These are phyloP conservation scores for Notamacropus eugenii DNA, from an alignment of 2,797 vertebrate genomes.

Conservation along the genomic window DNA sequence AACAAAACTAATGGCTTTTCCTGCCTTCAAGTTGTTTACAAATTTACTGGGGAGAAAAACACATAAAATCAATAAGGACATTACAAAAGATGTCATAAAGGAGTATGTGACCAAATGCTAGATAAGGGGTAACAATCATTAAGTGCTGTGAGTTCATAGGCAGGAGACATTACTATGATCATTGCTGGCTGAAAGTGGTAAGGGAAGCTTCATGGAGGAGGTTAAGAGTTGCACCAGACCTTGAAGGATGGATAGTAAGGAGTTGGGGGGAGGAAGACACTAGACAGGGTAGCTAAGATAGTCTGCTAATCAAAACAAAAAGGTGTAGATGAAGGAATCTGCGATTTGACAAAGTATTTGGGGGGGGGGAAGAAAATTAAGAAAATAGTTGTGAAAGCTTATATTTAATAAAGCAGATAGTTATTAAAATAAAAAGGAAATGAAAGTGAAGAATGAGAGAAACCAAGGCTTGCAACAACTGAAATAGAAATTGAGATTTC, in stretches of 20 bases:
- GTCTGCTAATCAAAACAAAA: conserved; percentile 31
- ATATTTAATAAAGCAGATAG: background rate
- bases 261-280: background rate
- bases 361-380: background rate
- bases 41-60: background rate
- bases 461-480: background rate
- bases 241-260: conserved; percentile 1
- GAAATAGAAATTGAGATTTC: conserved; percentile 42
- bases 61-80: conserved; percentile 20
- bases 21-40: conserved; percentile 3
- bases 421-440: conserved; percentile 27
- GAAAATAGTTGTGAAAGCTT: background rate
- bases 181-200: background rate
- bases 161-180: background rate
- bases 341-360: background rate
- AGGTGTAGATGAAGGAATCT: conserved; percentile 30
- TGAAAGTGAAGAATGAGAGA: conserved; percentile 19
- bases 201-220: conserved; percentile 19
- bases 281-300: background rate
- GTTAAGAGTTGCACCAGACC: background rate
- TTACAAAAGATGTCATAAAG: conserved; percentile 35
- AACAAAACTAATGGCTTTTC: conserved; percentile 26
- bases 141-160: background rate
- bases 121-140: background rate
- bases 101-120: background rate